A percentile compares a stretch with the other conserved stretches of the same genome.
Conservation (phyloP, 2,113 vertebrate genomes). For the Gopherus flavomarginatus region DNA sequence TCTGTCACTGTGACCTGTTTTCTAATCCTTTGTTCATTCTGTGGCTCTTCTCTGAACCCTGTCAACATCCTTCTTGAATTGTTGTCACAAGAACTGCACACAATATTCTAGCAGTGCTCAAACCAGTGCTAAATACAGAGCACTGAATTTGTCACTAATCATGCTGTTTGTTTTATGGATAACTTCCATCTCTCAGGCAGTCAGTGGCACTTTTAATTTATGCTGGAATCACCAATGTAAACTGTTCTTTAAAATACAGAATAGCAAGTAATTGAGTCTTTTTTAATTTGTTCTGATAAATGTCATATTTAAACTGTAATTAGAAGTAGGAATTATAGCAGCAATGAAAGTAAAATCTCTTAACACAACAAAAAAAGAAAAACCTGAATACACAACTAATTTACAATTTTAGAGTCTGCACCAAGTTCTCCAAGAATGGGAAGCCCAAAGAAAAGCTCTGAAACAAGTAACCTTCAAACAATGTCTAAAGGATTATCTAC, state of each 20-base stretch:
- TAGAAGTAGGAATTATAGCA: neutral
- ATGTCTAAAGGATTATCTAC: constrained; percentile 81
- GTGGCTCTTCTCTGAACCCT: neutral
- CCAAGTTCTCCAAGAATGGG: constrained; percentile 81
- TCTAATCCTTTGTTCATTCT: neutral
- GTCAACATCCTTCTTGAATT: neutral
- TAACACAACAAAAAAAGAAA: constrained; percentile 37
- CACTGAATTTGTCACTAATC: neutral
- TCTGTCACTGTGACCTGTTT: neutral
- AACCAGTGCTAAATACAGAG: neutral
- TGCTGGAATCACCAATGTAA: neutral
- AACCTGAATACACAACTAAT: constrained; percentile 57
- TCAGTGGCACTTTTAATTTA: neutral
- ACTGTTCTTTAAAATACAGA: neutral
- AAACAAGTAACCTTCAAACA: constrained; percentile 75
- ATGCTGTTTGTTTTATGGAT: neutral
- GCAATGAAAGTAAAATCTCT: neutral
- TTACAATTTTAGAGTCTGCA: constrained; percentile 80
- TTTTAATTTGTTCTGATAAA: neutral
- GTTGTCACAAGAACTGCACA: neutral
- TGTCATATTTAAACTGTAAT: neutral
- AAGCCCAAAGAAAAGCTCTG: constrained; percentile 69
- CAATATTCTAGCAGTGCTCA: neutral
- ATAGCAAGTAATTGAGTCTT: neutral
- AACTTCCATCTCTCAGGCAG: accelerated